Evolutionary conservation across 2,888 invertebrate genomes (phyloP).

Genomic region (Polymixis lichenea): DNA sequence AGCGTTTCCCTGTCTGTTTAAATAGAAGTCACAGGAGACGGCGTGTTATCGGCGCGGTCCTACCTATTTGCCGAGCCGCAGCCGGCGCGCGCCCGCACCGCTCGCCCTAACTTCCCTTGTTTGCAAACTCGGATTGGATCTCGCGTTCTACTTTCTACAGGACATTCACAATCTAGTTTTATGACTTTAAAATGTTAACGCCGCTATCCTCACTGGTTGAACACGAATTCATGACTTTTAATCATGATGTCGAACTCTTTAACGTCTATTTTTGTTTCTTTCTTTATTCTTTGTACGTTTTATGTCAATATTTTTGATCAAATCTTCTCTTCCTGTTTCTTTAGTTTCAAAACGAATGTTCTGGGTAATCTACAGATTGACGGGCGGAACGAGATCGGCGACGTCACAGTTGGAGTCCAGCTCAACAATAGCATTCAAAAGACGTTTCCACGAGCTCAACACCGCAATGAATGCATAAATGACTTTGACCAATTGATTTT

Average conservation of each 20-base stretch:
- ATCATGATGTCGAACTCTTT: constrained; percentile 68
- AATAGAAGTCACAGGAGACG: constrained; percentile 88
- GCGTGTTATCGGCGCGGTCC: constrained; percentile 86
- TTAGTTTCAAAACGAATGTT: constrained; percentile 59
- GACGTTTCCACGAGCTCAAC: constrained; percentile 75
- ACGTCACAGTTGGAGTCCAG: constrained; percentile 84
- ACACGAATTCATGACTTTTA: constrained; percentile 73
- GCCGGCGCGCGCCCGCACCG: constrained; percentile 69
- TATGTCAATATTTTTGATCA: constrained; percentile 48
- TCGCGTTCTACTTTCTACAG: constrained; percentile 88
- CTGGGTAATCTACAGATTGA: constrained; percentile 72
- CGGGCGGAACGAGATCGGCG: constrained; percentile 77
- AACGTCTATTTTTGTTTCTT: constrained; percentile 60
- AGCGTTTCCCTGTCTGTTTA: constrained; percentile 88
- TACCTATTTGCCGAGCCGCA: constrained; percentile 62
- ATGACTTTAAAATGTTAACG: constrained; percentile 87
- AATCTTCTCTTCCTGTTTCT: constrained; percentile 62
- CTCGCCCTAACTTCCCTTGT: constrained; percentile 88
- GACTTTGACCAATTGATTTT: constrained; percentile 89
- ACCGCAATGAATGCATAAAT: constrained; percentile 81
- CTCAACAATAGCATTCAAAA: constrained; percentile 82
- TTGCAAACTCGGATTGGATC: constrained; percentile 90
- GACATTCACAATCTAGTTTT: constrained; percentile 89
- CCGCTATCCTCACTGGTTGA: constrained; percentile 78
- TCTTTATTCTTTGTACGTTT: constrained; percentile 26